Evolutionary conservation across 1,140 invertebrate genomes (phyloP).

Genomic region (Ladona fulva): DNA sequence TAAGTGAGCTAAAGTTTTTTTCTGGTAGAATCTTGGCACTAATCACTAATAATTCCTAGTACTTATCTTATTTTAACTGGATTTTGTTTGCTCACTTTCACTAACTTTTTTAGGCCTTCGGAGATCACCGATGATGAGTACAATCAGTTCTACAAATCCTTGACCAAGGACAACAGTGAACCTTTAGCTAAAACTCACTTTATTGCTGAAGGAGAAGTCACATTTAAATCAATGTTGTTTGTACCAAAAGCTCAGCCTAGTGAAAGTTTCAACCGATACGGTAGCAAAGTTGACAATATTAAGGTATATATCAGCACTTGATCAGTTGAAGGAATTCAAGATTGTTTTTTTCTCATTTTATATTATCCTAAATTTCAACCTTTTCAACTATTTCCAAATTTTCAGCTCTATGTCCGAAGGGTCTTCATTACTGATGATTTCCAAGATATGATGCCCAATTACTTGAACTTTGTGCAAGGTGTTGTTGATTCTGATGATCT

Average conservation of each 20-base stretch:
- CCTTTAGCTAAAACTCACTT: slow-evolving; percentile 91
- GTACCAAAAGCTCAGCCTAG: slow-evolving; percentile 80
- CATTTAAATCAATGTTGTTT: slow-evolving; percentile 93
- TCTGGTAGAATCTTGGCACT: too few species aligned
- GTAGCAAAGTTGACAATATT: slow-evolving; percentile 88
- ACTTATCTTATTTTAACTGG: background rate
- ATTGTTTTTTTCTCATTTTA: background rate
- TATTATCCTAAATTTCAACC: background rate
- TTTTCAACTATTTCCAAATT: slow-evolving; percentile 21
- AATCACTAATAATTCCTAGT: too few species aligned
- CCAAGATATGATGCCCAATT: slow-evolving; percentile 99
- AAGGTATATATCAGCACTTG: slow-evolving; percentile 48
- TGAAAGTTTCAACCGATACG: slow-evolving; percentile 94
- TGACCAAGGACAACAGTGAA: slow-evolving; percentile 84
- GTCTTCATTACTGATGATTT: slow-evolving; percentile 99
- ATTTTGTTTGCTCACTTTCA: slow-evolving; percentile 10
- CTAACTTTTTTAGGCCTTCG: slow-evolving; percentile 43
- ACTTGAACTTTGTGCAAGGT: slow-evolving; percentile 87
- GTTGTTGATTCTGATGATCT: slow-evolving; percentile 99
- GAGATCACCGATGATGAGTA: slow-evolving; percentile 87
- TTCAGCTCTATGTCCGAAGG: slow-evolving; percentile 79
- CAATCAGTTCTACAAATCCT: slow-evolving; percentile 85
- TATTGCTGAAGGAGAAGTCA: slow-evolving; percentile 96
- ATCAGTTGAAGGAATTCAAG: background rate
- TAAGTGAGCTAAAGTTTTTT: too few species aligned